These are phyloP conservation scores for Zaprionus ornatus DNA, from an alignment of 1,140 invertebrate genomes.

Conservation along the genomic window DNA sequence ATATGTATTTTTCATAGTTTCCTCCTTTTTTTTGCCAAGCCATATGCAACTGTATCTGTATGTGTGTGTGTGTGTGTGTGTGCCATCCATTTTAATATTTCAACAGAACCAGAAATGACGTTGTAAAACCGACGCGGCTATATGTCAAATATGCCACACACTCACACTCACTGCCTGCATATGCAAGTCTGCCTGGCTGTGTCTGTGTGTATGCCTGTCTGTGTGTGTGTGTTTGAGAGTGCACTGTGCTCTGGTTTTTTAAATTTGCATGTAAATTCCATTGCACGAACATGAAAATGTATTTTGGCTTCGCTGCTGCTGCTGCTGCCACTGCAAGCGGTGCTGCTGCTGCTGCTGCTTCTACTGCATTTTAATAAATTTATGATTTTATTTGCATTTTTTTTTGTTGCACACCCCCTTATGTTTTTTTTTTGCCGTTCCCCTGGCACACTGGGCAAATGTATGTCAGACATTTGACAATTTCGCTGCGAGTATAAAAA, in stretches of 20 bases:
- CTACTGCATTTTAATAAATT: slow-evolving; percentile 81
- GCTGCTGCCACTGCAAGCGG: not conserved
- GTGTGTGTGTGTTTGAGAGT: slow-evolving; percentile 2
- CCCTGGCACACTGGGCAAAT: slow-evolving; percentile 31
- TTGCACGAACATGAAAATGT: slow-evolving; percentile 72
- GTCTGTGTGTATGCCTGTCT: not conserved
- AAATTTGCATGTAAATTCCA: slow-evolving; percentile 80
- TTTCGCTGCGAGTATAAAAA: slow-evolving; percentile 35
- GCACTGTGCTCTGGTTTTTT: slow-evolving; percentile 55
- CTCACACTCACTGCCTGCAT: slow-evolving; percentile 9
- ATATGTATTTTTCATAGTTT: slow-evolving; percentile 63
- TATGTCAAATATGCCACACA: slow-evolving; percentile 74
- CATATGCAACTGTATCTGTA: not conserved
- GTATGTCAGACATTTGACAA: slow-evolving; percentile 74
- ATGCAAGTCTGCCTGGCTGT: not conserved
- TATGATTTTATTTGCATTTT: slow-evolving; percentile 78
- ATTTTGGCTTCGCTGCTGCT: slow-evolving; percentile 59
- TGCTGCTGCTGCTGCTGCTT: slow-evolving; percentile 38
- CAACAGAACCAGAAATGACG: slow-evolving; percentile 81
- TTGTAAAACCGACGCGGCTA: slow-evolving; percentile 80
- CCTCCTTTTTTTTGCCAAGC: slow-evolving; percentile 11
- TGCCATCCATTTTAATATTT: slow-evolving; percentile 80
- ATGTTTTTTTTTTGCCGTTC: slow-evolving; percentile 2
- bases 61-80: slow-evolving; percentile 55
- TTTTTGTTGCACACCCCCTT: slow-evolving; percentile 22